Conservation (phyloP, 1,140 invertebrate genomes). For the Cydia pomonella region DNA sequence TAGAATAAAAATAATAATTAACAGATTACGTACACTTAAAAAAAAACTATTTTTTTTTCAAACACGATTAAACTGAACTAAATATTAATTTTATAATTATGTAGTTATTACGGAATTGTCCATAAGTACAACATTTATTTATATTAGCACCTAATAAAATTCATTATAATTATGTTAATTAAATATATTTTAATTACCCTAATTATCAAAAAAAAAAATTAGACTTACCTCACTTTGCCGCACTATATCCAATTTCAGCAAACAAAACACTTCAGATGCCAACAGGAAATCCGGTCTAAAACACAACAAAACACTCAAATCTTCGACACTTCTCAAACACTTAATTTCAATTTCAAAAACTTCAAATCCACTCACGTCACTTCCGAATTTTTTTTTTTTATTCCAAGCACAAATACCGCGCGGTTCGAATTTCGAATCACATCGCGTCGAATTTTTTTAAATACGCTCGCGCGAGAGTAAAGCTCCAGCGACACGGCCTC, state of each 20-base stretch:
- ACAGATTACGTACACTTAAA: too few relatives aligned
- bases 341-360: conserved; percentile 30
- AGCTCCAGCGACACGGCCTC: conserved; percentile 6
- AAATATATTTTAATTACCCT: background rate
- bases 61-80: too few relatives aligned
- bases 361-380: conserved; percentile 19
- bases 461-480: background rate
- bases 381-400: background rate
- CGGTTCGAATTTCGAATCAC: conserved; percentile 3
- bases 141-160: too few relatives aligned
- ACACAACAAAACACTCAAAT: conserved; percentile 23
- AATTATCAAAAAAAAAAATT: background rate
- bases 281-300: conserved; percentile 25
- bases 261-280: conserved; percentile 16
- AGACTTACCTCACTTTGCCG: conserved; percentile 13
- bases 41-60: too few relatives aligned
- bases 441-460: conserved; percentile 28
- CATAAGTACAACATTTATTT: too few relatives aligned
- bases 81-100: too few relatives aligned
- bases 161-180: too few relatives aligned
- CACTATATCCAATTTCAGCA: conserved; percentile 17
- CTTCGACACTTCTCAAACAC: conserved; percentile 17
- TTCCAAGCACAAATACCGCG: background rate
- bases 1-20: background rate
- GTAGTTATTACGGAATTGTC: too few relatives aligned